These are phyloP conservation scores for Solenopsis fugax DNA, from an alignment of 1,140 invertebrate genomes.

Conservation along the genomic window DNA sequence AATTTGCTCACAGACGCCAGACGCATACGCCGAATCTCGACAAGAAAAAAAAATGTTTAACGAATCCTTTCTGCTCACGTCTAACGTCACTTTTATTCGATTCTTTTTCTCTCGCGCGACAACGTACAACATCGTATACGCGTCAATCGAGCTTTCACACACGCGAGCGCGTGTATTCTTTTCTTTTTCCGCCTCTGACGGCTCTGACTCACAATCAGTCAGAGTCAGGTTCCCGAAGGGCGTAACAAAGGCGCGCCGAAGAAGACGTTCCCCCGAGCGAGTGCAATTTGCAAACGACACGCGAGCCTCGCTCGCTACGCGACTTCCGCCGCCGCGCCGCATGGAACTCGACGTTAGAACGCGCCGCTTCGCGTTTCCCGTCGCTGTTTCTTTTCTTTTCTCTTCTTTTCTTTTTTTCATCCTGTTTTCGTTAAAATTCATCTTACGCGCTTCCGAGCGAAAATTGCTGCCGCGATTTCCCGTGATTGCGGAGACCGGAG, in stretches of 20 bases:
- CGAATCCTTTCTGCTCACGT: not conserved
- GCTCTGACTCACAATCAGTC: conserved; percentile 75
- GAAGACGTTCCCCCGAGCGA: conserved; percentile 44
- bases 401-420: not conserved
- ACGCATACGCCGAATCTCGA: not conserved
- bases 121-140: not conserved
- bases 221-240: conserved; percentile 39
- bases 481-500: conserved; percentile 16
- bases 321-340: conserved; percentile 46
- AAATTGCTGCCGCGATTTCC: conserved; percentile 8
- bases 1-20: not conserved
- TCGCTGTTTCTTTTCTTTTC: too few species aligned
- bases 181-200: conserved; percentile 68
- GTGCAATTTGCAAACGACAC: conserved; percentile 79
- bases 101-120: conserved; percentile 61
- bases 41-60: conserved; percentile 47
- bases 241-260: conserved; percentile 74
- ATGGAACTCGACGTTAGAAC: conserved; percentile 14
- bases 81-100: conserved; percentile 28
- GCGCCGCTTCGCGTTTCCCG: conserved; percentile 5
- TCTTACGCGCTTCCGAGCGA: conserved; percentile 18
- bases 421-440: conserved; percentile 50
- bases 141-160: not conserved
- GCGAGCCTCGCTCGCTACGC: conserved; percentile 53
- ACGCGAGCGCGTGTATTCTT: not conserved